Evolutionary conservation across 2,113 vertebrate genomes (phyloP), one percentile per base, ranked within the genome.

Genomic region (Hystrix cristata): DNA sequence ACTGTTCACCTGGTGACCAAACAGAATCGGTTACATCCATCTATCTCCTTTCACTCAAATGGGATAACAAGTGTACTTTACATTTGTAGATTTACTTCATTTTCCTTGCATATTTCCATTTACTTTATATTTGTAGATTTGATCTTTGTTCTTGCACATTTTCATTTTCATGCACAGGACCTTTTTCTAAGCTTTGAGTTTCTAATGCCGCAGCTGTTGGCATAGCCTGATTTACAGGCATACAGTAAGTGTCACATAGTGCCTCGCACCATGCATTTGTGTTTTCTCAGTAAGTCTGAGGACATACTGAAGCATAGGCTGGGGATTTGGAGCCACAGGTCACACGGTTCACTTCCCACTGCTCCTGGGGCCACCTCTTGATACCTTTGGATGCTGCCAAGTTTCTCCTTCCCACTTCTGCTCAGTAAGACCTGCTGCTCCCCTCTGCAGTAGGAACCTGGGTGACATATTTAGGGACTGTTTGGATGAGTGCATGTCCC

Each of bases 221-320:
- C 48, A 81, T 34, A 1, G 1, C 13, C 15, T 2, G 11, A 1
- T 31, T 59, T 3, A 0, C 12, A 4, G 13, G 9, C 2, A 1
- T 51, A 0, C 0, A 59, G 15, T 7, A 67, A 15, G 21, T 29
- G 1, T 64, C 21, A 10, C 18, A 23, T 0, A 9, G 29, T 15
- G 9, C 6, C 53, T 87, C 3, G 0, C 15, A 57, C 69, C 21
- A 25, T 18, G 48, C 85, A 23, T 74, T 53, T 38, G 8, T 27
- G n/a, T 59, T 65, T 94, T 53, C 0, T 74, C 48, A 69, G 57
- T 7, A 74, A 87, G 15, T n/a, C 13, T 14, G 0, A 72, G 72
- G 48, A 74, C 2, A n/a, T 9, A 34, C 34, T 46, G 15, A 12
- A 69, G 34, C 7, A 10, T 25, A 3, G 38, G 1, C 19, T 69